phyloP scores from a whole-genome alignment of 2,113 vertebrate species.

The Anhinga anhinga region DNA sequence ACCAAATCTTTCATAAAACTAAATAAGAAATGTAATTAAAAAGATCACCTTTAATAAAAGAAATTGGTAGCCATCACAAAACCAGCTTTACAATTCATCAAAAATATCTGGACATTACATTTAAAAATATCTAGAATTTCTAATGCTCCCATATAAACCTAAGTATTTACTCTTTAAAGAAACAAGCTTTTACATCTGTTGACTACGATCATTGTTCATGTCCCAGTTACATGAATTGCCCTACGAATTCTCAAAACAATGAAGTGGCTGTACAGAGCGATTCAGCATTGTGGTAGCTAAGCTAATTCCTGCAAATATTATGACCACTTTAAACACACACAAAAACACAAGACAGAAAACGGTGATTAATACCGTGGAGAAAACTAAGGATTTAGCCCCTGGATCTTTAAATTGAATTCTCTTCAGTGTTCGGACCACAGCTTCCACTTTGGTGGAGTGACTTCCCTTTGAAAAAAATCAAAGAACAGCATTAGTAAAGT shows the following conservation, averaged over 20 bases:
- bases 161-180: not conserved
- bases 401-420: constrained; percentile 89
- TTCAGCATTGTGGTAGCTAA: not conserved
- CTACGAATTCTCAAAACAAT: constrained; percentile 7
- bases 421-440: constrained; percentile 93
- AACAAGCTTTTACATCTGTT: not conserved
- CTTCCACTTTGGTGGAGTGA: constrained; percentile 98
- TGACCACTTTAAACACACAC: not conserved
- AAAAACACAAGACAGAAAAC: not conserved
- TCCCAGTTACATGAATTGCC: not conserved
- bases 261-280: not conserved
- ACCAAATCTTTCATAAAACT: not conserved
- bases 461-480: constrained; percentile 85
- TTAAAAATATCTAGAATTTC: not conserved
- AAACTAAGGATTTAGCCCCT: constrained; percentile 93
- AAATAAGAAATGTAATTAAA: not conserved
- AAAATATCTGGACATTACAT: not conserved
- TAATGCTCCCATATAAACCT: not conserved
- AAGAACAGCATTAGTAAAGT: not conserved
- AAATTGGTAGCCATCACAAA: not conserved
- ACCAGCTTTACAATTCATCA: not conserved
- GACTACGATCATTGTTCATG: not conserved
- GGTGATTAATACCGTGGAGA: constrained; percentile 87
- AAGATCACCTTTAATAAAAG: not conserved
- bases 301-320: not conserved